Percentiles rank a stretch among this genome's conserved stretches.
Evolutionary conservation across 2,797 vertebrate genomes (phyloP).

Genomic region (Phoeniculus purpureus): DNA sequence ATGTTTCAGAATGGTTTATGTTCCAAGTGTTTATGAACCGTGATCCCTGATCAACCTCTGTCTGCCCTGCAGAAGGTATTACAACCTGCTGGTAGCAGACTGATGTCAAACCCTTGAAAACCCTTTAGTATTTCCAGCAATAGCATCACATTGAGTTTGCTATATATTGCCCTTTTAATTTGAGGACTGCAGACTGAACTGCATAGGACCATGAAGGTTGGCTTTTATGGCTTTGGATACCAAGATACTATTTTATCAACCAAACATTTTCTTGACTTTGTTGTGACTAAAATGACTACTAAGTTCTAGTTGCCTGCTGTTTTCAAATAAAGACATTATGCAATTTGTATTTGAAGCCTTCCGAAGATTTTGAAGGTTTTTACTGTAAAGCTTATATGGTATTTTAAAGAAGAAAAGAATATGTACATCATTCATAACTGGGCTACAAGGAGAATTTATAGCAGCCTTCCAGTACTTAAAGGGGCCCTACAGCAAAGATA

Average conservation of each 20-base stretch:
- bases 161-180: background rate
- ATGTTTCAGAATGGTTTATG: constrained; percentile 12
- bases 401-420: background rate
- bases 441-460: background rate
- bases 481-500: background rate
- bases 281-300: background rate
- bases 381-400: background rate
- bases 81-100: background rate
- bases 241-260: background rate
- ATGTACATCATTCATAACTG: background rate
- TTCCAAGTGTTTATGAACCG: background rate
- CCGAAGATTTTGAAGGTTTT: background rate
- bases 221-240: background rate
- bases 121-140: background rate
- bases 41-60: background rate
- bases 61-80: background rate
- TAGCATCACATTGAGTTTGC: background rate
- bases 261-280: background rate
- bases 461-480: background rate
- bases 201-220: background rate
- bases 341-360: background rate
- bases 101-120: background rate
- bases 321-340: background rate
- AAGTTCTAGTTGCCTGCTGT: background rate
- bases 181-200: background rate